Conservation (phyloP, 2,797 vertebrate genomes). For the Bradypus variegatus region DNA sequence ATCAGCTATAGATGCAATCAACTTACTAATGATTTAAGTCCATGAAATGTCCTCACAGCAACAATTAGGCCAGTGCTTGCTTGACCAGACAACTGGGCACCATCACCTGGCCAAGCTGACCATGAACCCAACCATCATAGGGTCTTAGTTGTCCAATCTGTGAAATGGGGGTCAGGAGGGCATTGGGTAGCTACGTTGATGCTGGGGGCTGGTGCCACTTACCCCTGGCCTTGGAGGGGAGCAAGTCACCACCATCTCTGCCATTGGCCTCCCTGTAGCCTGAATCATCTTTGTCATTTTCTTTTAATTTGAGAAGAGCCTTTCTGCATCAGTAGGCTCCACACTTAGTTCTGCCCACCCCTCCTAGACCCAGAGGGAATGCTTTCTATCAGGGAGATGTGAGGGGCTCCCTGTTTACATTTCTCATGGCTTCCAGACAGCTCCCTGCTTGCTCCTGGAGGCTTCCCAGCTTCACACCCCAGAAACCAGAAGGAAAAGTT, state of each 20-base stretch:
- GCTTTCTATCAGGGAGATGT: neutral
- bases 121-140: no score
- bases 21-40: no score
- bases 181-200: rapidly evolving
- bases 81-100: no score
- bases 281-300: neutral
- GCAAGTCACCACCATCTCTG: no score
- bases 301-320: neutral
- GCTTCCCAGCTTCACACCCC: neutral
- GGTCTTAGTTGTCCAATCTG: neutral
- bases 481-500: neutral
- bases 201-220: neutral
- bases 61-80: no score
- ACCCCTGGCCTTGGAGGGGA: neutral
- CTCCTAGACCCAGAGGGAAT: neutral
- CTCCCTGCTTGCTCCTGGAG: neutral
- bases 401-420: neutral
- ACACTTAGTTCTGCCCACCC: neutral
- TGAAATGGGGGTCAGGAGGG: neutral
- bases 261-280: neutral
- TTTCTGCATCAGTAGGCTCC: neutral
- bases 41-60: no score
- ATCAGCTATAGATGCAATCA: no score
- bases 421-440: neutral
- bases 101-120: no score